Percentiles rank a stretch among this genome's conserved stretches.
phyloP scores from a whole-genome alignment of 2,113 vertebrate genomes.

The Cnemophilus loriae region DNA sequence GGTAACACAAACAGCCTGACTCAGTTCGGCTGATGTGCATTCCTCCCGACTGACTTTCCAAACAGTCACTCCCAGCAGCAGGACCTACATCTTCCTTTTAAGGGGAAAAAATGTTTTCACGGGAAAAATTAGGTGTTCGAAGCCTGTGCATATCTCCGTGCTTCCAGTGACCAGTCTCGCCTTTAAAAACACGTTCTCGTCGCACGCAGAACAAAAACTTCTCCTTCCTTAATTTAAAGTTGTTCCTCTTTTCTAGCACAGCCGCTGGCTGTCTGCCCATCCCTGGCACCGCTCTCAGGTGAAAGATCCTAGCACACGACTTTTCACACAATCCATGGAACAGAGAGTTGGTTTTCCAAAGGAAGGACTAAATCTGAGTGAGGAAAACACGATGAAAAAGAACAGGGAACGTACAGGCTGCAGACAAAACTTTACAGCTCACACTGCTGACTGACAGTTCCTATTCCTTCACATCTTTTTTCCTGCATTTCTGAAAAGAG shows the following conservation, averaged over 20 bases:
- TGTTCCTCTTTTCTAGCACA: not conserved
- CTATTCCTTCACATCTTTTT: not conserved
- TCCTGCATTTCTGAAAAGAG: conserved; percentile 24
- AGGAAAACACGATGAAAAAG: not conserved
- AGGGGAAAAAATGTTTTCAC: conserved; percentile 76
- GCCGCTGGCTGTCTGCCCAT: not conserved
- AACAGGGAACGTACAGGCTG: not conserved
- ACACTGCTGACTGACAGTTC: not conserved
- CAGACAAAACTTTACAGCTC: not conserved
- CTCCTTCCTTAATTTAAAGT: not conserved
- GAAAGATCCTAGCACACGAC: not conserved
- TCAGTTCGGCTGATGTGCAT: conserved; percentile 37
- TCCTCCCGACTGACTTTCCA: conserved; percentile 49
- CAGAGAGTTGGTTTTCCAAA: not conserved
- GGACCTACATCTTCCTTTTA: conserved; percentile 71
- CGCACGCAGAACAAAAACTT: not conserved
- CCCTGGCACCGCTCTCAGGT: not conserved
- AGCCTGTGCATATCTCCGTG: not conserved
- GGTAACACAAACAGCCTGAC: conserved; percentile 40
- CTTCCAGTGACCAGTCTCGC: not conserved
- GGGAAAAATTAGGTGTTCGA: conserved; percentile 60
- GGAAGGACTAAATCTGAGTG: not conserved
- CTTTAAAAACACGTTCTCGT: not conserved
- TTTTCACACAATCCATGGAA: not conserved
- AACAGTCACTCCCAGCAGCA: conserved; percentile 54